Evolutionary conservation across 2,888 invertebrate species (phyloP).

Genomic region (Microplitis manilae): DNA sequence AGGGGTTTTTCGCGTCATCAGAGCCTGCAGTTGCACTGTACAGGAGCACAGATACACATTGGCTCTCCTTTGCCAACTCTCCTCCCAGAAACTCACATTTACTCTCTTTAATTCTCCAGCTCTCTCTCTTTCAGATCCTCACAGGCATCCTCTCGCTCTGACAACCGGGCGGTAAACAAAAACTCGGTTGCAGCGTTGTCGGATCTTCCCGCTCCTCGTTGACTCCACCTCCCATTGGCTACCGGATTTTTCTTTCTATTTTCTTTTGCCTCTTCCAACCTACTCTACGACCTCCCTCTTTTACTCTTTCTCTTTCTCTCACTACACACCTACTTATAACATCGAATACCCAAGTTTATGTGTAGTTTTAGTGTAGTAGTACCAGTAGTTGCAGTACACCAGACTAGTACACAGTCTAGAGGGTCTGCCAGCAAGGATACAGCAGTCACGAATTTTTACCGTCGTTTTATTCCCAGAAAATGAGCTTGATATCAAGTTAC

Average conservation of each 20-base stretch:
- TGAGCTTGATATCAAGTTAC: slow-evolving; percentile 49
- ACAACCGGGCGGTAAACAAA: slow-evolving; percentile 64
- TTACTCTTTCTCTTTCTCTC: slow-evolving; percentile 38
- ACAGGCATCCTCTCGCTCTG: slow-evolving; percentile 29
- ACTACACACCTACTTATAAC: neutral
- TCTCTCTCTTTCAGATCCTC: slow-evolving; percentile 18
- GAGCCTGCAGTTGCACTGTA: slow-evolving; percentile 40
- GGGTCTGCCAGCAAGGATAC: neutral
- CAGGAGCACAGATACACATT: slow-evolving; percentile 43
- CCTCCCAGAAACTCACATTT: slow-evolving; percentile 40
- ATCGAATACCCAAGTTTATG: slow-evolving; percentile 6
- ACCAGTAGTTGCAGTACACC: neutral
- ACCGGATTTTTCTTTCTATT: slow-evolving; percentile 63
- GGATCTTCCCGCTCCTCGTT: slow-evolving; percentile 65
- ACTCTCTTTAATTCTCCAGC: slow-evolving; percentile 24
- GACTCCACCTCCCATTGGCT: slow-evolving; percentile 59
- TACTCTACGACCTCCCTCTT: slow-evolving; percentile 41
- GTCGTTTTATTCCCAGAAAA: slow-evolving; percentile 56
- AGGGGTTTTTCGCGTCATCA: slow-evolving; percentile 38
- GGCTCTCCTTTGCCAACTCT: slow-evolving; percentile 53
- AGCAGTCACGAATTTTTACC: slow-evolving; percentile 49
- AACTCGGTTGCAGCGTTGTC: slow-evolving; percentile 69
- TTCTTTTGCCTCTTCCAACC: slow-evolving; percentile 48
- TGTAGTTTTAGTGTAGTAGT: slow-evolving; percentile 12
- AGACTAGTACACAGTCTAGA: neutral